Percentiles rank a stretch among this genome's conserved stretches.
These are phyloP conservation scores for Vulpes vulpes DNA, from an alignment of 2,113 vertebrate species.

Conservation along the genomic window DNA sequence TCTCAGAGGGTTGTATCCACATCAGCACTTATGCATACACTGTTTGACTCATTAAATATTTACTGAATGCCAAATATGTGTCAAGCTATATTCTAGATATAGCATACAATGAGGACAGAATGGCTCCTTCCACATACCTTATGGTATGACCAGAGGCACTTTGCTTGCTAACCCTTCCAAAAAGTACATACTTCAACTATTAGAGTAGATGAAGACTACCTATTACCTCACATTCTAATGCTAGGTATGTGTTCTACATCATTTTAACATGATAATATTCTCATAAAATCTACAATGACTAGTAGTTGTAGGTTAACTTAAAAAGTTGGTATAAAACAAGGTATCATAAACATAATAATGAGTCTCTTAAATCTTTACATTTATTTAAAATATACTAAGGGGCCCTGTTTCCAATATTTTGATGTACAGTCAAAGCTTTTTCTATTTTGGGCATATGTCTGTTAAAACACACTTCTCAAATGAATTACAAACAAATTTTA, in stretches of 20 bases:
- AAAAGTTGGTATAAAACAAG: conserved; percentile 16
- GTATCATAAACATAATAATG: background rate
- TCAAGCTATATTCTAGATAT: background rate
- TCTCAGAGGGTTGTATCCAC: background rate
- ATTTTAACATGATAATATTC: background rate
- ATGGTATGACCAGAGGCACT: background rate
- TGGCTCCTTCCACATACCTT: background rate
- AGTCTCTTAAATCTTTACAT: background rate
- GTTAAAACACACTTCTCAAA: background rate
- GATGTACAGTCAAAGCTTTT: background rate
- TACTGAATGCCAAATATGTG: background rate
- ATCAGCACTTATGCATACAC: background rate
- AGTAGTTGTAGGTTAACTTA: background rate
- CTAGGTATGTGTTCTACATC: background rate
- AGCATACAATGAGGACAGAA: background rate
- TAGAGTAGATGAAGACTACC: background rate
- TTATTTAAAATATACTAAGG: conserved; percentile 14
- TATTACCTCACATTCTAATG: background rate
- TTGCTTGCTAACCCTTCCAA: background rate
- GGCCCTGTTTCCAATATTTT: background rate
- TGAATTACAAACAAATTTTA: background rate
- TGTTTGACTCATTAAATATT: conserved; percentile 45
- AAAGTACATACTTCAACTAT: background rate
- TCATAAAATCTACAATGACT: background rate
- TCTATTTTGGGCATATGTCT: background rate